A percentile compares a stretch with the other conserved stretches of the same genome.
These are phyloP conservation scores for Tribolium castaneum DNA, from an alignment of 1,140 invertebrate species.

Conservation along the genomic window DNA sequence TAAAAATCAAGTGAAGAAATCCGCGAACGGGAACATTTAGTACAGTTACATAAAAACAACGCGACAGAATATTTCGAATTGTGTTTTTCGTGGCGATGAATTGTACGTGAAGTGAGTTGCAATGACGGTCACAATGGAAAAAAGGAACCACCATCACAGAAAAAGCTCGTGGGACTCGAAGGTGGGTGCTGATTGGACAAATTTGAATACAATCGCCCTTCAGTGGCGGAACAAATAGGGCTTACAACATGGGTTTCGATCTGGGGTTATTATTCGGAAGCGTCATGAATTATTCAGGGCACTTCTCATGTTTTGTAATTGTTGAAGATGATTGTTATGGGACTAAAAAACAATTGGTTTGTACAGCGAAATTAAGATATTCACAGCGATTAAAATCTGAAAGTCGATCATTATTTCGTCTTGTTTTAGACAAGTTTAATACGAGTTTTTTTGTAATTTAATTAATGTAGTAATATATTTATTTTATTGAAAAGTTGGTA, in stretches of 20 bases:
- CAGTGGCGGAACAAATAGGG: neutral
- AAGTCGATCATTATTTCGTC: neutral
- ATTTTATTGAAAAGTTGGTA: neutral
- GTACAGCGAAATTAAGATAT: neutral
- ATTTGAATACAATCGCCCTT: conserved; percentile 30
- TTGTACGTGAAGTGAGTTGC: conserved; percentile 27
- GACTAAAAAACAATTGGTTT: neutral
- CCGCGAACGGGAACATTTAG: neutral
- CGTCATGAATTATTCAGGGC: neutral
- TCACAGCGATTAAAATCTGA: neutral
- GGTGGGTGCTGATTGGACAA: conserved; percentile 47
- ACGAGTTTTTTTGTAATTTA: too few relatives aligned
- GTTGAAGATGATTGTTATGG: neutral
- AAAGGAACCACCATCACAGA: conserved; percentile 50
- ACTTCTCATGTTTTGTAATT: neutral
- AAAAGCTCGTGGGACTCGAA: conserved; percentile 60
- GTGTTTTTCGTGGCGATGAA: conserved; percentile 23
- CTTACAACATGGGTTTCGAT: neutral
- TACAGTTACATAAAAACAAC: conserved; percentile 24
- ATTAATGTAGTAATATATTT: too few relatives aligned
- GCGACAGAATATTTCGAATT: conserved; percentile 2
- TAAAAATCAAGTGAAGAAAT: neutral
- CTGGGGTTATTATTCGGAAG: neutral
- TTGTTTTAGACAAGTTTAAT: neutral
- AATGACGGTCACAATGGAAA: conserved; percentile 59